These are phyloP conservation scores for Atta colombica DNA, from an alignment of 1,140 invertebrate species.

Conservation along the genomic window DNA sequence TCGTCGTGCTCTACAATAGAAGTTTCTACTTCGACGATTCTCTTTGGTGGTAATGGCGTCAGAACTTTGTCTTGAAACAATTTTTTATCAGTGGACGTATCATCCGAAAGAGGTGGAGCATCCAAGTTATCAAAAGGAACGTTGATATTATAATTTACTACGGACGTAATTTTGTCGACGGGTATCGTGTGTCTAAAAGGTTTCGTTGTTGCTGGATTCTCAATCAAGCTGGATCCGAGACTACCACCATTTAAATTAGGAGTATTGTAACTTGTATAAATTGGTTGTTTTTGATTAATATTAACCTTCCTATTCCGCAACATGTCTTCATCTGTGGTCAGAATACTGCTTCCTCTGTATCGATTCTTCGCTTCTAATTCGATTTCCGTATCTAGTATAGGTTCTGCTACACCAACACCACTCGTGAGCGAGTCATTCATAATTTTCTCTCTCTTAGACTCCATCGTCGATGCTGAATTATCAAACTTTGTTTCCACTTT, in stretches of 20 bases:
- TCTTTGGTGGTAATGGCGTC: conserved; percentile 57
- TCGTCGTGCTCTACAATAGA: conserved; percentile 67
- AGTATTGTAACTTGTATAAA: conserved; percentile 90
- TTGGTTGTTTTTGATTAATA: conserved; percentile 78
- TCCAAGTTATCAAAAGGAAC: neutral
- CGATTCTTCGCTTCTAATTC: conserved; percentile 81
- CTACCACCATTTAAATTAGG: conserved; percentile 86
- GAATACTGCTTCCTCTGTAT: conserved; percentile 77
- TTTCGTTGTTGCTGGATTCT: conserved; percentile 81
- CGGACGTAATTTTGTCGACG: conserved; percentile 89
- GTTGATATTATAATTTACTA: conserved; percentile 23
- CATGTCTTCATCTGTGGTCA: conserved; percentile 59
- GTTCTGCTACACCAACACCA: conserved; percentile 81
- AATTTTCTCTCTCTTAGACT: conserved; percentile 31
- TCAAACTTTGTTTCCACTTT: neutral
- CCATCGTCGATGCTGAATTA: neutral
- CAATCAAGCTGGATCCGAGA: conserved; percentile 79
- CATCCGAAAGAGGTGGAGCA: neutral
- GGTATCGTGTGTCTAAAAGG: conserved; percentile 89
- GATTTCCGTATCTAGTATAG: conserved; percentile 80
- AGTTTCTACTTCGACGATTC: conserved; percentile 76
- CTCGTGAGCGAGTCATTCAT: conserved; percentile 69
- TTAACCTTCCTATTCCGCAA: conserved; percentile 67
- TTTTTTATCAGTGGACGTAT: neutral
- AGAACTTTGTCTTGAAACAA: neutral